Conservation (phyloP, 2,888 invertebrate genomes). For the Stramonita haemastoma region DNA sequence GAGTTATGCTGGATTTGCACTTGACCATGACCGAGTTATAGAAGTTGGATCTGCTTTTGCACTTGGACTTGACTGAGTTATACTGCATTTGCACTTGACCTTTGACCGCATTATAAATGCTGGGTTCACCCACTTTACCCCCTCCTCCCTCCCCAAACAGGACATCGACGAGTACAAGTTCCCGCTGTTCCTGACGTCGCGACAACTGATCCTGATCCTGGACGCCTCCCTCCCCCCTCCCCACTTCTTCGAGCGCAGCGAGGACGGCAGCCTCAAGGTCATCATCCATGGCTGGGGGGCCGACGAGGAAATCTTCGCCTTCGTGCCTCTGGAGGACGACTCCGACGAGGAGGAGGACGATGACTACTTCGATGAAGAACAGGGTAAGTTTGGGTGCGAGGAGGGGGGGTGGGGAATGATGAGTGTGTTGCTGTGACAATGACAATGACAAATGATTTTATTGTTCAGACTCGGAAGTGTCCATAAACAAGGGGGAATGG, state of each 20-base stretch:
- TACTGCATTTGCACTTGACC: too few relatives aligned
- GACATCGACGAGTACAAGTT: slow-evolving; percentile 52
- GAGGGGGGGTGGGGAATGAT: slow-evolving; percentile 8
- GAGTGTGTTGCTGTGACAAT: background rate
- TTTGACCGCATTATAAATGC: too few relatives aligned
- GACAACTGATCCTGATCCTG: slow-evolving; percentile 67
- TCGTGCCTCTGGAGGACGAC: slow-evolving; percentile 47
- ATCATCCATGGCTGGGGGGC: slow-evolving; percentile 53
- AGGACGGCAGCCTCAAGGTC: slow-evolving; percentile 56
- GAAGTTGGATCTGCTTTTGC: too few relatives aligned
- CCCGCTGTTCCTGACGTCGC: slow-evolving; percentile 69
- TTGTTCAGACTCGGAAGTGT: too few relatives aligned
- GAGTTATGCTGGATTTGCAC: too few relatives aligned
- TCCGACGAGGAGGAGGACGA: slow-evolving; percentile 56
- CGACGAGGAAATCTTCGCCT: slow-evolving; percentile 51
- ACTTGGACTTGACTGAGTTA: too few relatives aligned
- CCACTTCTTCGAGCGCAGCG: slow-evolving; percentile 66
- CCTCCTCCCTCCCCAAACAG: too few relatives aligned
- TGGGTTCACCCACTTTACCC: too few relatives aligned
- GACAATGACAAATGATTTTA: too few relatives aligned
- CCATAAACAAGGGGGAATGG: too few relatives aligned
- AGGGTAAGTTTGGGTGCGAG: slow-evolving; percentile 44
- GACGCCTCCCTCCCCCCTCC: slow-evolving; percentile 63
- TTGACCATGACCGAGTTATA: too few relatives aligned
- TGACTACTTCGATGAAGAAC: slow-evolving; percentile 50